Evolutionary conservation across 2,888 invertebrate species (phyloP).

Genomic region (Drosophila prostipennis): DNA sequence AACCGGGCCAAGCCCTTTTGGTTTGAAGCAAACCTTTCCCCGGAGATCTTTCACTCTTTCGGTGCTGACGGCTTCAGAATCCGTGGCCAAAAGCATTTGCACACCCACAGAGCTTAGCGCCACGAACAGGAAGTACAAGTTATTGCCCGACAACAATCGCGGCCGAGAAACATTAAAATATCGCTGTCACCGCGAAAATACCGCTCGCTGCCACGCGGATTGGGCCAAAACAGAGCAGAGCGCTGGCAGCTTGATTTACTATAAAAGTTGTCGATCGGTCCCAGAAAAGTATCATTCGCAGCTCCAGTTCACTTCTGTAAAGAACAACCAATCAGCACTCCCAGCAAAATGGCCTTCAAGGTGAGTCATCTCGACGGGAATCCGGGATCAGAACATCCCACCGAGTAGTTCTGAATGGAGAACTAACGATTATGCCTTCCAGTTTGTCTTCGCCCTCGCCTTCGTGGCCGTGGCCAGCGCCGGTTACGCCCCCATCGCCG

Average conservation of each 20-base stretch:
- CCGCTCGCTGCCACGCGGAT: constrained; percentile 45
- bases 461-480: constrained; percentile 81
- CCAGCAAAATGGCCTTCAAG: constrained; percentile 61
- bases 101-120: constrained; percentile 72
- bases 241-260: constrained; percentile 15
- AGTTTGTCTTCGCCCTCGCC: constrained; percentile 80
- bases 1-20: constrained; percentile 19
- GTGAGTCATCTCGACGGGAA: constrained; percentile 34
- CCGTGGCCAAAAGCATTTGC: constrained; percentile 43
- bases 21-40: constrained; percentile 22
- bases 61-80: constrained; percentile 24
- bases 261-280: constrained; percentile 20
- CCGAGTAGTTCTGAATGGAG: constrained; percentile 6
- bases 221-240: constrained; percentile 22
- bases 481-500: constrained; percentile 68
- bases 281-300: constrained; percentile 22
- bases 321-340: constrained; percentile 50
- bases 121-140: constrained; percentile 69
- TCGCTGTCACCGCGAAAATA: constrained; percentile 73
- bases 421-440: constrained; percentile 43
- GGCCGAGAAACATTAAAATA: constrained; percentile 53
- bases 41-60: constrained; percentile 58
- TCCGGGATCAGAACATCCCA: background rate
- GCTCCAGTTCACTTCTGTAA: constrained; percentile 43
- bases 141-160: constrained; percentile 63